These are phyloP conservation scores for Notothenia rossii DNA, from an alignment of 2,113 vertebrate species.

Conservation along the genomic window DNA sequence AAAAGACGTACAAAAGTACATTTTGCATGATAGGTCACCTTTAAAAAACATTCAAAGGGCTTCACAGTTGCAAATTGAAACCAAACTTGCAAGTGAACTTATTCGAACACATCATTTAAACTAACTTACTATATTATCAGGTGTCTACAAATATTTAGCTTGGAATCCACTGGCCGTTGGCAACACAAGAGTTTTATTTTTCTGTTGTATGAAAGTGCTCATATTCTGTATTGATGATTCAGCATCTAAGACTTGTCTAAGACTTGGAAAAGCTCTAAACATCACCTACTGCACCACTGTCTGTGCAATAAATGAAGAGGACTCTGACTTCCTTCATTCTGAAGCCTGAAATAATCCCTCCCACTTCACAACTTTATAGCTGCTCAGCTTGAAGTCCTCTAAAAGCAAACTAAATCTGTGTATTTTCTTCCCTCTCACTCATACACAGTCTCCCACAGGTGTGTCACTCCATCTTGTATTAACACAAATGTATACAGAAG, in stretches of 20 bases:
- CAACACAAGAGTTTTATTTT: background rate
- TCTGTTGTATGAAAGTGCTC: background rate
- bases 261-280: too few species aligned
- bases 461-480: constrained; percentile 61
- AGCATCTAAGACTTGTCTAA: background rate
- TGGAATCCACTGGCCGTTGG: background rate
- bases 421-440: constrained; percentile 39
- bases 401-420: constrained; percentile 47
- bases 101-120: background rate
- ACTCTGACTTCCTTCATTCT: constrained; percentile 36
- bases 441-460: constrained; percentile 59
- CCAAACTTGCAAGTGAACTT: background rate
- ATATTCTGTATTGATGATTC: background rate
- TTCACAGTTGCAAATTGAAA: background rate
- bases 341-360: constrained; percentile 47
- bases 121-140: background rate
- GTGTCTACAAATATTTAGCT: background rate
- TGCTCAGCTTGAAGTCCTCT: constrained; percentile 41
- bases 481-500: constrained; percentile 66
- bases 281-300: background rate
- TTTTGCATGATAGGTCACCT: too few species aligned
- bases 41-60: background rate
- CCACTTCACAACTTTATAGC: constrained; percentile 14
- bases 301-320: background rate
- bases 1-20: too few species aligned